Conservation (phyloP, 2,113 vertebrate species). For the Aspiorhynchus laticeps region DNA sequence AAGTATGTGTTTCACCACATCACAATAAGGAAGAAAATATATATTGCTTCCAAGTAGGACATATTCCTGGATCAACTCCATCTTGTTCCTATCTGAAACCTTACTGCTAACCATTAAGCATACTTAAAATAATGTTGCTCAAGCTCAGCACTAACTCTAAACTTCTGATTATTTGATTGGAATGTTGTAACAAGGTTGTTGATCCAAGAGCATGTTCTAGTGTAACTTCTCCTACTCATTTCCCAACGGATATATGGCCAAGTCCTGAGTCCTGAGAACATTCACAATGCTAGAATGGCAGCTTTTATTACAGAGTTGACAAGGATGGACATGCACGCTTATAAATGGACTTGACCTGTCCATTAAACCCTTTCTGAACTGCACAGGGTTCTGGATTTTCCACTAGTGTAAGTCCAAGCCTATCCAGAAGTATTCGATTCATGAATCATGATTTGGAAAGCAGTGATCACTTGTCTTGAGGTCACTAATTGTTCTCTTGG, state of each 20-base stretch:
- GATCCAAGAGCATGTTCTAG: not conserved
- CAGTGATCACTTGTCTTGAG: not conserved
- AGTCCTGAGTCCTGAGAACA: not conserved
- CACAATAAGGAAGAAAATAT: not conserved
- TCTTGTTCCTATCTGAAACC: not conserved
- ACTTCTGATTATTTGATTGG: not conserved
- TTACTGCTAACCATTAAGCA: not conserved
- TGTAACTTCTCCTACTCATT: not conserved
- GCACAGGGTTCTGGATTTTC: not conserved
- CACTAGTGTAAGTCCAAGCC: conserved; percentile 6
- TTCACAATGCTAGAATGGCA: not conserved
- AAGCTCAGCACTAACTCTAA: too few relatives aligned
- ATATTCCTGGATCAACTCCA: not conserved
- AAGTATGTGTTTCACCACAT: not conserved
- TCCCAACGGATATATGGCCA: not conserved
- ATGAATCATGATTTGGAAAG: conserved; percentile 18
- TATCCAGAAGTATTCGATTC: conserved; percentile 8
- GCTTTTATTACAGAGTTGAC: not conserved
- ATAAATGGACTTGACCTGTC: not conserved
- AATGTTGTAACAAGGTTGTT: not conserved
- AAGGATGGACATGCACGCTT: not conserved
- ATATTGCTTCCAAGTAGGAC: not conserved
- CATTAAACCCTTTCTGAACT: conserved; percentile 7
- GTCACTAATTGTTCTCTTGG: conserved; percentile 1
- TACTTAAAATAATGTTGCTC: not conserved